Base-by-base conservation (phyloP, 2,888 invertebrate species). In the Synergus itoensis region DNA sequence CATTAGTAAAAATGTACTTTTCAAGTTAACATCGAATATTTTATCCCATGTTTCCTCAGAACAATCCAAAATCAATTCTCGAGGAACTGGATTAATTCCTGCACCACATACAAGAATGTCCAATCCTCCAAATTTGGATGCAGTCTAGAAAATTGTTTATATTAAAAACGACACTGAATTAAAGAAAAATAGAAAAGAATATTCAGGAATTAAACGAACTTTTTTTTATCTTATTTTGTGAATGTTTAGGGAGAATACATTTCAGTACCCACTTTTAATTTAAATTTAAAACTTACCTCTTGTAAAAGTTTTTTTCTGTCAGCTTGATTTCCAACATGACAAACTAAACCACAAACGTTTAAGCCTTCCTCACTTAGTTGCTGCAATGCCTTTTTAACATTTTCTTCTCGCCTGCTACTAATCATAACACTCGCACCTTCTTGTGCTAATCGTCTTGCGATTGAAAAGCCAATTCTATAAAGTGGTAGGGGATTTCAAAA, bases 21-120 rank as follows among this genome's bases (percentile, higher is more conserved):
- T 99, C 0, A 99, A 97, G 93, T 99, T 99, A 0, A 96, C 94
- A 82, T 99, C 99, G 93, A 99, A 99, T 89, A 98, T 97, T 94
- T 99, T 99, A 91, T 99, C 98, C 98, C 98, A 99, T 0, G 95
- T 94, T 67, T 93, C 92, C 92, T 98, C 98, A n/a, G 96, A 94
- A 79, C 96, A 96, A 94, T 98, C 96, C 76, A 98, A 92, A 79
- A 98, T 94, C 65, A 95, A 53, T 53, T 53, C 94, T 41, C 97
- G 96, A 83, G 97, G 95, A 41, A 94, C 93, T 28, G 99, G 99
- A 93, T 98, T 99, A 0, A 96, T 96, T 28, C 97, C 99, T 77
- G 99, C 99, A 94, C 99, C 99, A 9, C 98, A 98, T n/a, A 99
- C 95, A 18, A 99, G 93, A 90, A 99, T 98, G 92, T 99, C 99